A percentile compares a stretch with the other conserved stretches of the same genome.
These are phyloP conservation scores for Himantopus leucocephalus DNA, from an alignment of 2,113 vertebrate genomes.

Conservation along the genomic window DNA sequence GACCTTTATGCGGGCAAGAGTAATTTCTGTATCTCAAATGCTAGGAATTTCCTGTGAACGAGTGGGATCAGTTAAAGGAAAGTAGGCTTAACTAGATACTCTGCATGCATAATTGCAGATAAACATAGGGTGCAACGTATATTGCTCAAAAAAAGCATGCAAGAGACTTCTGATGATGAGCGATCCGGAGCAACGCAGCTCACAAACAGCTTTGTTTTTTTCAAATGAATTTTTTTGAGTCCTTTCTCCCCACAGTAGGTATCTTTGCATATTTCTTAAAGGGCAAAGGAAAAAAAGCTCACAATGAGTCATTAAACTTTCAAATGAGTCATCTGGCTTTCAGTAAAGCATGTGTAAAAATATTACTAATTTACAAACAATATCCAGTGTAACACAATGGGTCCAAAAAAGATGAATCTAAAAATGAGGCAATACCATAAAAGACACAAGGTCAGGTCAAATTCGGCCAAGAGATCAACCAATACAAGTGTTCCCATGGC, in stretches of 20 bases:
- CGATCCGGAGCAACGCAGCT: background rate
- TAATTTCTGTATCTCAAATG: background rate
- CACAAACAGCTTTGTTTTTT: background rate
- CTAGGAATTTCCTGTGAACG: conserved; percentile 26
- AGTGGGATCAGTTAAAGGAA: background rate
- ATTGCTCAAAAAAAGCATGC: background rate
- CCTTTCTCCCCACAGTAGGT: background rate
- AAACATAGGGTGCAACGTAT: background rate
- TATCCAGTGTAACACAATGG: conserved; percentile 64
- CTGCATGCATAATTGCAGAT: conserved; percentile 12
- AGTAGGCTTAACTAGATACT: background rate
- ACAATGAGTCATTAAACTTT: conserved; percentile 64
- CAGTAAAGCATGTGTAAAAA: conserved; percentile 69
- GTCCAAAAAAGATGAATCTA: conserved; percentile 63
- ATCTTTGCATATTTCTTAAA: conserved; percentile 28
- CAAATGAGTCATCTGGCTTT: conserved; percentile 64
- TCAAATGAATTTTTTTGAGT: background rate
- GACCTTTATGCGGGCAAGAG: background rate
- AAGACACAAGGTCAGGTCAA: conserved; percentile 65
- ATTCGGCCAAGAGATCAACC: conserved; percentile 41
- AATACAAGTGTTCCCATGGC: conserved; percentile 36
- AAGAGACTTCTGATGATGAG: background rate
- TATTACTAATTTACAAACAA: conserved; percentile 67
- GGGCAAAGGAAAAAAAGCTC: conserved; percentile 25
- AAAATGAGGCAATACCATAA: conserved; percentile 63